Base-by-base conservation (phyloP, 2,113 vertebrate genomes). In the Agelaius tricolor region DNA sequence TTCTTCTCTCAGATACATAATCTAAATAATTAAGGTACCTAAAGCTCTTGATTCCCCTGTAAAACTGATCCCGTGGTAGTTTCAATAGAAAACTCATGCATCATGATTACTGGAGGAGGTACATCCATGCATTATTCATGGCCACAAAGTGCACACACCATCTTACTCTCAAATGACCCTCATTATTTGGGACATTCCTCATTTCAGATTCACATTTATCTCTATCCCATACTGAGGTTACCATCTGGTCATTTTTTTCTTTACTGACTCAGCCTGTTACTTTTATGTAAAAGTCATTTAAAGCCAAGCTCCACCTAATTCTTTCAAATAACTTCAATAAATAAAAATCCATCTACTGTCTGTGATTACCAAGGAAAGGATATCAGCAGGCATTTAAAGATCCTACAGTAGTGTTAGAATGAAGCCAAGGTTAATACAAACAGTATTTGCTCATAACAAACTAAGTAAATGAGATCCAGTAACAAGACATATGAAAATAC, bases 141-240 rank as follows among this genome's bases (percentile, higher is more conserved):
- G 83, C 67, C 90, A 89, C 35, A 92, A 87, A 97, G 95, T 85
- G 89, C 75, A 92, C 61, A 55, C 43, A 55, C 35, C 69, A 65
- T 84, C 86, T 66, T 92, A 55, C 52, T 96, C 85, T 96, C 89
- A 69, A 79, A 89, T 95, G 90, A 96, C 79, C 91, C 92, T 91
- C 92, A 89, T 96, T 96, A 96, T 63, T 49, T 89, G 84, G 75
- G 69, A 83, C 68, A 89, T 71, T 61, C 52, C 75, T 97, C 63
- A 19, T 95, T 95, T 95, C 47, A 94, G 59, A 97, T 84, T 84
- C 84, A 66, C 81, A 97, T 96, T 97, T 94, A 96, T 97, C 92
- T 97, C 81, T 77, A 95, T 87, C 87, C 23, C 43, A 57, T 24
- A 89, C 55, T 58, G 59, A 86, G 68, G 49, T 84, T 97, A 84